A percentile compares a stretch with the other conserved stretches of the same genome.
These are phyloP conservation scores for Timema cristinae DNA, from an alignment of 2,888 invertebrate genomes.

Conservation along the genomic window DNA sequence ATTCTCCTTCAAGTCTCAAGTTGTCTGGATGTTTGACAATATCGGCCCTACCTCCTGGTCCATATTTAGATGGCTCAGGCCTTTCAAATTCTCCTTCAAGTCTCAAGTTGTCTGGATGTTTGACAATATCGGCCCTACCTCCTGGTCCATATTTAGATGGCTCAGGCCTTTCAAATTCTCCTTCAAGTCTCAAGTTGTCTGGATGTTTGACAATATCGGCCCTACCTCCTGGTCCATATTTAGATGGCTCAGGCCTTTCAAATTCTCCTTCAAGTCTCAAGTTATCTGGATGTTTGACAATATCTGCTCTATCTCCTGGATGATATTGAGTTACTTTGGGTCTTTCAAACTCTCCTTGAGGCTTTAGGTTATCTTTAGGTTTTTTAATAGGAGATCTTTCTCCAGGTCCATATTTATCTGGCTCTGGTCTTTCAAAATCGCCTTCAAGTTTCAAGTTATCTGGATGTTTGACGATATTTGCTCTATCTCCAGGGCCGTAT, in stretches of 20 bases:
- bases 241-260: constrained; percentile 43
- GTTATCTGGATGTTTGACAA: constrained; percentile 37
- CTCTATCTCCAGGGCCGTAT: constrained; percentile 47
- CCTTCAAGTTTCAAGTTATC: constrained; percentile 56
- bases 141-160: constrained; percentile 34
- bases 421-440: constrained; percentile 50
- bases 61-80: constrained; percentile 27
- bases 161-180: constrained; percentile 48
- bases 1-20: constrained; percentile 61
- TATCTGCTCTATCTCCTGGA: constrained; percentile 34
- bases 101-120: constrained; percentile 50
- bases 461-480: constrained; percentile 40
- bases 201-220: constrained; percentile 58
- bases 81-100: constrained; percentile 52
- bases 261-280: constrained; percentile 32
- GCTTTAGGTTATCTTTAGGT: constrained; percentile 46
- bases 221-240: constrained; percentile 55
- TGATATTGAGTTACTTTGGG: constrained; percentile 34
- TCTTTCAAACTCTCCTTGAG: constrained; percentile 48
- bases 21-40: constrained; percentile 53
- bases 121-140: constrained; percentile 33
- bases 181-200: constrained; percentile 54
- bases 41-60: constrained; percentile 39
- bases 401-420: constrained; percentile 41
- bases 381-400: constrained; percentile 42